Evolutionary conservation across 2,797 vertebrate species (phyloP).

Genomic region (Cuniculus paca): DNA sequence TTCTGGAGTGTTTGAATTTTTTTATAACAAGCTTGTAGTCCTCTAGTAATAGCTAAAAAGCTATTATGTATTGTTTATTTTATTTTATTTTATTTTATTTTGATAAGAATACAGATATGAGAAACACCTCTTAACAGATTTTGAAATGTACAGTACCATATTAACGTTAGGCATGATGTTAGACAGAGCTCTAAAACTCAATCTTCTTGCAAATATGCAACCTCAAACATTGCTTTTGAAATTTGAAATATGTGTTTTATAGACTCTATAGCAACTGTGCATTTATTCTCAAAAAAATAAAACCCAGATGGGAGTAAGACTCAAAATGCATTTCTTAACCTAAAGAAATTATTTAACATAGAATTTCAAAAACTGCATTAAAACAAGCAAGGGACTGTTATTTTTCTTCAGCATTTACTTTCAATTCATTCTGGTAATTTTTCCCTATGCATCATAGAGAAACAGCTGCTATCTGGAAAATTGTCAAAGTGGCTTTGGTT

Average conservation of each 20-base stretch:
- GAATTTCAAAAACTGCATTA: constrained; percentile 24
- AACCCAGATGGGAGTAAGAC: constrained; percentile 64
- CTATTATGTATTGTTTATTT: background rate
- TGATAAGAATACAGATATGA: background rate
- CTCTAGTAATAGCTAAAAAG: constrained; percentile 12
- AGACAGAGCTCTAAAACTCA: background rate
- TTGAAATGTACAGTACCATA: background rate
- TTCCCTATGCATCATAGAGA: background rate
- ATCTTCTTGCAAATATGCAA: background rate
- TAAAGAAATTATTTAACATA: constrained; percentile 63
- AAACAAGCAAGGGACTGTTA: constrained; percentile 28
- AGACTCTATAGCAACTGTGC: background rate
- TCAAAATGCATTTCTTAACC: constrained; percentile 72
- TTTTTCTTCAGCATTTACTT: constrained; percentile 45
- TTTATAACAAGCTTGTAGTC: background rate
- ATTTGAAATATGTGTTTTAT: constrained; percentile 36
- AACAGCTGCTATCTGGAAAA: background rate
- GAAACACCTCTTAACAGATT: background rate
- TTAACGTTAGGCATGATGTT: background rate
- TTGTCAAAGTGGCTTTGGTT: background rate
- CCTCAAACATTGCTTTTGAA: constrained; percentile 32
- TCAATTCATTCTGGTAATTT: constrained; percentile 40
- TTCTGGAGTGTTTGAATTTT: background rate
- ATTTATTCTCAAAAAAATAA: constrained; percentile 71
- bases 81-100: background rate